These are phyloP conservation scores for Hesperia comma DNA, from an alignment of 2,888 invertebrate genomes.

Conservation along the genomic window DNA sequence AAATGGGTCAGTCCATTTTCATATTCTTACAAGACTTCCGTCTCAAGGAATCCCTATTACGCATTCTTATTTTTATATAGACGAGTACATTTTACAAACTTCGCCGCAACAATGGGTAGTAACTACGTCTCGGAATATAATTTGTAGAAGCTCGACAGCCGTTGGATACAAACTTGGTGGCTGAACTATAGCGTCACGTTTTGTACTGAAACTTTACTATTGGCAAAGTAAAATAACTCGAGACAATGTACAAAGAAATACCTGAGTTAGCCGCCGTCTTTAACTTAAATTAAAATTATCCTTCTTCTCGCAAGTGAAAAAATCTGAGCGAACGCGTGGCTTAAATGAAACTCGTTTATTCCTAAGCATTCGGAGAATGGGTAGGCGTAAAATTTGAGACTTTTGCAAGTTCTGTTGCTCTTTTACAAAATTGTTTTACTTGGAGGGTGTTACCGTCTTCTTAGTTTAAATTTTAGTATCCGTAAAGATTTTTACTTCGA, in stretches of 20 bases:
- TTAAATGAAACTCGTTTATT: constrained; percentile 5
- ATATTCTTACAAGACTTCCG: constrained; percentile 3
- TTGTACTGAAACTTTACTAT: constrained; percentile 30
- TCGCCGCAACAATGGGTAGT: constrained; percentile 8
- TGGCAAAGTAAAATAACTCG: constrained; percentile 29
- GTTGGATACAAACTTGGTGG: constrained; percentile 1
- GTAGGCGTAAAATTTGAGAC: constrained; percentile 9
- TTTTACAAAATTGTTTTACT: constrained; percentile 6
- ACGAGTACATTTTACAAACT: constrained; percentile 6
- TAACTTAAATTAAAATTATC: constrained; percentile 29
- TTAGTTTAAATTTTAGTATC: constrained; percentile 1
- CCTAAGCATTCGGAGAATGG: constrained; percentile 2
- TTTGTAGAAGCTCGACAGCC: neutral
- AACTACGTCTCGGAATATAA: constrained; percentile 9
- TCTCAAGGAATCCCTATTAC: constrained; percentile 4
- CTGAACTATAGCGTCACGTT: constrained; percentile 20
- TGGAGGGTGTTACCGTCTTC: constrained; percentile 1
- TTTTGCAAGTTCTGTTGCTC: constrained; percentile 2
- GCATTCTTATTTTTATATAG: constrained; percentile 5
- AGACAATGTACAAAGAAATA: constrained; percentile 35
- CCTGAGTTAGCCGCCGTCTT: constrained; percentile 31
- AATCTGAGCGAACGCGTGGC: constrained; percentile 5
- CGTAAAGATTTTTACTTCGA: neutral
- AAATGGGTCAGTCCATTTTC: constrained; percentile 5
- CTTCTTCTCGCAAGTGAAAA: constrained; percentile 26